Base-by-base conservation (phyloP, 2,113 vertebrate genomes). In the Indicator indicator region DNA sequence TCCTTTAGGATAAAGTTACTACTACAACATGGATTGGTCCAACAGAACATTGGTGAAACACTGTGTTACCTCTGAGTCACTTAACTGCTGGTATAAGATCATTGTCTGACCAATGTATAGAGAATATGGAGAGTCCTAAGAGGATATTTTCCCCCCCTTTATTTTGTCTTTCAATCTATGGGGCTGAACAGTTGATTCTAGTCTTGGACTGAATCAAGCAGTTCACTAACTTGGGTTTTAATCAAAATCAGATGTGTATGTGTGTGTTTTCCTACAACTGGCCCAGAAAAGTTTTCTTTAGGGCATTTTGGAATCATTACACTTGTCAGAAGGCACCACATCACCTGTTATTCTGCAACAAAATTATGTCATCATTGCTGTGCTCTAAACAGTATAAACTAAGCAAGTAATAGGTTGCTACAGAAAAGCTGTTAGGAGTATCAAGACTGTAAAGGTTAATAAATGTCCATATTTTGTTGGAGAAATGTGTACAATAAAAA, bases 31-130 rank as follows among this genome's bases (percentile, higher is more conserved):
- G 62, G 38, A 59, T 74, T 33, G 54, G 59, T 67, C 89, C 84
- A 63, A 28, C 48, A 80, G 71, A 83, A 44, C 33, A 5, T 38
- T 1, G 0, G 70, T 62, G 65, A 73, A 86, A 72, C 2, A 3
- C 58, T 20, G 8, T 19, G 38, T 83, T 78, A 88, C 67, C 73
- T 91, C 86, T 89, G 79, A 92, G 75, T 89, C 88, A 86, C 81
- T 95, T 24, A 60, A 70, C 80, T 93, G 91, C 80, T 94, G 54
- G 77, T 95, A 80, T 97, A 97, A 95, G 96, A 90, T 97, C 95
- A 95, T 84, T 96, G 91, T 93, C 96, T 97, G 96, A 93, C 96
- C 88, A 83, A 81, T 40, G 73, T 68, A 21, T 24, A 86, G 73
- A 94, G 85, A 94, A 81, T 69, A 91, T 68, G 42, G 87, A 94